Percentiles rank a stretch among this genome's conserved stretches.
Evolutionary conservation across 2,888 invertebrate genomes (phyloP).

Genomic region (Calameuta filiformis): DNA sequence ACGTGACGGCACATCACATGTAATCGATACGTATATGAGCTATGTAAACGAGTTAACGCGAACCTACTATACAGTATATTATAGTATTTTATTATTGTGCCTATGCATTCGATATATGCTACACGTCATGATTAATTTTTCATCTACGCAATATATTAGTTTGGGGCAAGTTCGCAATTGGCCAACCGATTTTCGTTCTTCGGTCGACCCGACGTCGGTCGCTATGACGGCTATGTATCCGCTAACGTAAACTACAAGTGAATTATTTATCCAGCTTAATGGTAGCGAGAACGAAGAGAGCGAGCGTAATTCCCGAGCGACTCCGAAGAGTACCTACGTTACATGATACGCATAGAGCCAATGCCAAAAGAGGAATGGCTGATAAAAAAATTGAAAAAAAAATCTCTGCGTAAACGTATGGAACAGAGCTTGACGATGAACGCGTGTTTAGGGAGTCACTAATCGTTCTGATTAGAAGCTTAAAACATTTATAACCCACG

Average conservation of each 20-base stretch:
- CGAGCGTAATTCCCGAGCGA: slow-evolving; percentile 54
- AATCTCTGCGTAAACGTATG: background rate
- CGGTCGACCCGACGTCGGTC: no score
- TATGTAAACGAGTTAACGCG: background rate
- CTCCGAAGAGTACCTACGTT: slow-evolving; percentile 32
- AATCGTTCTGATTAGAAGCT: background rate
- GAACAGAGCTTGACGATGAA: background rate
- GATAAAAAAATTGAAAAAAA: background rate
- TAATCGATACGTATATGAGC: background rate
- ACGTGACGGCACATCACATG: background rate
- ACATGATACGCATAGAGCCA: background rate
- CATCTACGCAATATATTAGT: background rate
- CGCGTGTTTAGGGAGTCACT: background rate
- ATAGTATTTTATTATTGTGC: background rate
- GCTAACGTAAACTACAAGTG: slow-evolving; percentile 59
- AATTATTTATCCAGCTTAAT: slow-evolving; percentile 62
- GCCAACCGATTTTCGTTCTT: background rate
- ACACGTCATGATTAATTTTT: background rate
- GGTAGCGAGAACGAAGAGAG: slow-evolving; percentile 54
- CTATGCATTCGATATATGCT: background rate
- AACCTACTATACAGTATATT: background rate
- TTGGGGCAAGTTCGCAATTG: background rate
- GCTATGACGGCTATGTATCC: background rate
- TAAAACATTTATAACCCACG: background rate
- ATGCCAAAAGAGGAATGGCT: background rate